Evolutionary conservation across 2,888 invertebrate genomes (phyloP), one percentile per base, ranked within the genome.

Genomic region (Trachelus stipa): DNA sequence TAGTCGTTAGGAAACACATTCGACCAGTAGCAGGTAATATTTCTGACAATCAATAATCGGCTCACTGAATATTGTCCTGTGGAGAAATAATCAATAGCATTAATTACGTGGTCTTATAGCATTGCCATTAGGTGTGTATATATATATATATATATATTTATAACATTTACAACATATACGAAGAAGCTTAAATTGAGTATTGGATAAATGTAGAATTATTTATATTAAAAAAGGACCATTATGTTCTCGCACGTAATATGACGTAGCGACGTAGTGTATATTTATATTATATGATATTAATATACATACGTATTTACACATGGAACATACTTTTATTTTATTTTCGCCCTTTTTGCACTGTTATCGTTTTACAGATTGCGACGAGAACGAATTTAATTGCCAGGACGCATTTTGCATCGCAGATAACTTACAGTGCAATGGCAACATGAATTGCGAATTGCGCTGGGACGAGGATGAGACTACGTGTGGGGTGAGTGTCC

Each of bases 361-460:
- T 56, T 56, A 56, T 56, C 56, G 56, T 56, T 81, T 84, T 87
- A n/a, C 87, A 92, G 94, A 92, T 68, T 93, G 94, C 83, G 90
- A 88, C 0, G 92, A 90, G 0, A 91, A 92, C 1, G 97, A 97
- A 86, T 97, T 96, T 87, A 96, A 97, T 91, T 98, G 98, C 88
- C 96, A 97, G 85, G 98, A 98, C 90, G 94, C 95, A 77, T 96
- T 96, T 0, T 98, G 98, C 92, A 98, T 98, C 82, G 94, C 94
- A 56, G 83, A 83, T 0, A 87, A 90, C 0, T 92, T 98, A 68
- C 92, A 91, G 78, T 98, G 98, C 90, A 96, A 98, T 90, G 89
- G 92, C 0, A 92, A 93, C 69, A 94, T 94, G 76, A 97, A 98
- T 91, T 98, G 98, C 91, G 94, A 96, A 83, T 95, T 96, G 85